Evolutionary conservation across 92 coral and sea anemone species (phyloP).

Genomic region (Siderastrea siderea): DNA sequence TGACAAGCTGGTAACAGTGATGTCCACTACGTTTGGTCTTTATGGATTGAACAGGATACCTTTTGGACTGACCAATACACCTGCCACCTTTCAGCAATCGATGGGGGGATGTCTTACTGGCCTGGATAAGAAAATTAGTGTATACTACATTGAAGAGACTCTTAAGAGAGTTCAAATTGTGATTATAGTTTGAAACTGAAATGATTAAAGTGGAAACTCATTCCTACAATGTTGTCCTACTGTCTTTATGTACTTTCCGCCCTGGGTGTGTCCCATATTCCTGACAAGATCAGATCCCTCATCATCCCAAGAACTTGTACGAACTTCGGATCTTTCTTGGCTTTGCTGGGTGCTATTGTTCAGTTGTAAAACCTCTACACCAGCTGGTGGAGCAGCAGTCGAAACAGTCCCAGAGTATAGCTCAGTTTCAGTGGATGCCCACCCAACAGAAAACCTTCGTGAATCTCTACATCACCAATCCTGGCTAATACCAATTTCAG

Average conservation of each 20-base stretch:
- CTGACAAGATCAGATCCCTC: slow-evolving; percentile 4
- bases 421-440: no score
- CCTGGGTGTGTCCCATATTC: slow-evolving; percentile 54
- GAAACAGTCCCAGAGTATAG: no score
- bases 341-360: slow-evolving; percentile 69
- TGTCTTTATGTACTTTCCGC: slow-evolving; percentile 67
- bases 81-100: slow-evolving; percentile 51
- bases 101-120: slow-evolving; percentile 68
- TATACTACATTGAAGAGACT: slow-evolving; percentile 59
- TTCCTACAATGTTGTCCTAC: slow-evolving; percentile 47
- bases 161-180: slow-evolving; percentile 41
- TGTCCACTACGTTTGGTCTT: slow-evolving; percentile 58
- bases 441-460: no score
- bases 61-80: slow-evolving; percentile 63
- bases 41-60: slow-evolving; percentile 72
- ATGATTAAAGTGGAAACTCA: slow-evolving; percentile 63
- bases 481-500: slow-evolving; percentile 50
- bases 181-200: slow-evolving; percentile 63
- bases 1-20: slow-evolving; percentile 64
- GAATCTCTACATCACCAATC: slow-evolving; percentile 24
- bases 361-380: slow-evolving; percentile 61
- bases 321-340: slow-evolving; percentile 28
- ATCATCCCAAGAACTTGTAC: no score
- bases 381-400: no score
- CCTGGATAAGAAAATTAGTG: slow-evolving; percentile 44